phyloP scores from a whole-genome alignment of 2,888 invertebrate species.

The Nomada fucata region DNA sequence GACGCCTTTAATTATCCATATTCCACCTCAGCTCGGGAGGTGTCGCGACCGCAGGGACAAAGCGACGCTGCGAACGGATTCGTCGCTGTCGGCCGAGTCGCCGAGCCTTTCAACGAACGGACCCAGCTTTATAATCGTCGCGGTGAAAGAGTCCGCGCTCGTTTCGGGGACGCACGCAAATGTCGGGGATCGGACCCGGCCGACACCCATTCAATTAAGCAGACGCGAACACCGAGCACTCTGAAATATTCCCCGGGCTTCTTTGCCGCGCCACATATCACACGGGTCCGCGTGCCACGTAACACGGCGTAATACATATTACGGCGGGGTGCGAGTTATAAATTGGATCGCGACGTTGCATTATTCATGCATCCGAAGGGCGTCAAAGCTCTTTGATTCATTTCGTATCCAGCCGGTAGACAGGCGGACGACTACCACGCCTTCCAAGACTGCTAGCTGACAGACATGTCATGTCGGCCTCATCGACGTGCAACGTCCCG shows the following conservation, averaged over 20 bases:
- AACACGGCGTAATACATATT: constrained; percentile 73
- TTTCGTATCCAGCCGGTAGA: constrained; percentile 74
- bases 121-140: neutral
- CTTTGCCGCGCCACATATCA: constrained; percentile 69
- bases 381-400: constrained; percentile 78
- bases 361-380: constrained; percentile 76
- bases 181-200: constrained; percentile 34
- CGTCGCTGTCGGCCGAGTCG: neutral
- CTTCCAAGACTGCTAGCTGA: constrained; percentile 62
- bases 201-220: constrained; percentile 68
- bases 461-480: constrained; percentile 49
- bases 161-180: constrained; percentile 10
- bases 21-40: neutral
- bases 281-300: constrained; percentile 28
- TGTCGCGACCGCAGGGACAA: constrained; percentile 7
- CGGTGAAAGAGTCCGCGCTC: neutral
- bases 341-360: constrained; percentile 76
- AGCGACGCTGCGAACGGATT: constrained; percentile 12
- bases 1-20: constrained; percentile 11
- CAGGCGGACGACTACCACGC: constrained; percentile 60
- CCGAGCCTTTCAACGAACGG: constrained; percentile 28
- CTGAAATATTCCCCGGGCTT: constrained; percentile 67
- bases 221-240: constrained; percentile 47
- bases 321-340: constrained; percentile 76
- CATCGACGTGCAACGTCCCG: constrained; percentile 40